These are phyloP conservation scores for Pomacea maculata DNA, from an alignment of 1,140 invertebrate genomes.

Conservation along the genomic window DNA sequence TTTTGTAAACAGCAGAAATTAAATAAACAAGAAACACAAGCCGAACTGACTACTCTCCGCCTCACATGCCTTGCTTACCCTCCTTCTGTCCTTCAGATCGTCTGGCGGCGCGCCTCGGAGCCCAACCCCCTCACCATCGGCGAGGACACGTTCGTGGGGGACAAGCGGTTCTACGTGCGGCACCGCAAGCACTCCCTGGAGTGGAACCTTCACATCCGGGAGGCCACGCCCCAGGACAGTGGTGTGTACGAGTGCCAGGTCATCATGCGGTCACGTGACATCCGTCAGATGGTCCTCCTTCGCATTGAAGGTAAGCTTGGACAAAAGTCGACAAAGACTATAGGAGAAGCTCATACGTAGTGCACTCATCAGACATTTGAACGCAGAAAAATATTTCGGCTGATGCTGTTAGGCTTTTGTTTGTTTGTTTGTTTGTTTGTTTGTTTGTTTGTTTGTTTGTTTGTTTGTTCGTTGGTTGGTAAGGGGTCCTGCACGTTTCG, in stretches of 20 bases:
- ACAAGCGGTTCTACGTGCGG: slow-evolving; percentile 33
- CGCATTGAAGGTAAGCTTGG: slow-evolving; percentile 39
- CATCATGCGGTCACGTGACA: slow-evolving; percentile 32
- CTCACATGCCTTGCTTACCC: too few relatives aligned
- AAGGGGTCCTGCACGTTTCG: background rate
- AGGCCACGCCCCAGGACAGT: slow-evolving; percentile 37
- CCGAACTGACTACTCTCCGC: too few relatives aligned
- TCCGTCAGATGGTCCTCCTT: slow-evolving; percentile 38
- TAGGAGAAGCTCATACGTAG: background rate
- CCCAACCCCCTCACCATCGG: slow-evolving; percentile 48
- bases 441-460: background rate
- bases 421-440: background rate
- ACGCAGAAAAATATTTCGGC: too few relatives aligned
- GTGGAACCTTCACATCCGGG: slow-evolving; percentile 48
- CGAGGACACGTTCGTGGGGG: slow-evolving; percentile 36
- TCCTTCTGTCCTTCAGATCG: slow-evolving; percentile 35
- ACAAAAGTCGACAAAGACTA: background rate
- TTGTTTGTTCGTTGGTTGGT: background rate
- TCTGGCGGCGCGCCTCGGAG: slow-evolving; percentile 43
- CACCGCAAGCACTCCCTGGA: slow-evolving; percentile 37
- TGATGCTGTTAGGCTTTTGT: background rate
- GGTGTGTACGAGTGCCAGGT: slow-evolving; percentile 54
- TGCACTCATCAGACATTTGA: too few relatives aligned
- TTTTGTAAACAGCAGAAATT: too few relatives aligned
- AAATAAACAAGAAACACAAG: too few relatives aligned